phyloP scores from a whole-genome alignment of 2,113 vertebrate species.

The Sclerurus mexicanus region DNA sequence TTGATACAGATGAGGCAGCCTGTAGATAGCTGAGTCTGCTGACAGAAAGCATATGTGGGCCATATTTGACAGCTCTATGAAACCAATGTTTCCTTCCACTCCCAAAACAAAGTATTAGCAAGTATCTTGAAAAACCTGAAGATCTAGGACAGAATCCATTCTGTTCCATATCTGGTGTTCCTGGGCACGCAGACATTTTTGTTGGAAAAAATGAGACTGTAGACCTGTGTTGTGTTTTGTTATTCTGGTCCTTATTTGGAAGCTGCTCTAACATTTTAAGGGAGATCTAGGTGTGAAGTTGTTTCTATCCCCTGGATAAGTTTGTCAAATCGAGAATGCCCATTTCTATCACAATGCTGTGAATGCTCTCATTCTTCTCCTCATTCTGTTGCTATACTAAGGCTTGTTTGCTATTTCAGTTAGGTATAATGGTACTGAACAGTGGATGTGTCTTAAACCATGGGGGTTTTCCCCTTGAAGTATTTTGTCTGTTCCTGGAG shows the following conservation, averaged over 20 bases:
- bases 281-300: background rate
- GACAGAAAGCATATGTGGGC: background rate
- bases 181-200: accelerated
- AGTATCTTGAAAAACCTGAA: background rate
- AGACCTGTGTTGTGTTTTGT: background rate
- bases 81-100: accelerated
- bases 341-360: background rate
- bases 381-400: background rate
- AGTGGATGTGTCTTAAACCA: background rate
- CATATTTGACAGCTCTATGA: background rate
- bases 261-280: background rate
- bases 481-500: background rate
- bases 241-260: background rate
- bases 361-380: accelerated
- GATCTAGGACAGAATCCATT: background rate
- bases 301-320: background rate
- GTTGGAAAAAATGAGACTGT: background rate
- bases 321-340: background rate
- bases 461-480: accelerated
- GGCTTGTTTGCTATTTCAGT: background rate
- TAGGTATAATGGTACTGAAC: background rate
- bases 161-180: background rate
- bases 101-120: background rate
- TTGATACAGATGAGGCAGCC: background rate
- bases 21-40: background rate